phyloP scores from a whole-genome alignment of 2,797 vertebrate genomes.

The Squalus acanthias region DNA sequence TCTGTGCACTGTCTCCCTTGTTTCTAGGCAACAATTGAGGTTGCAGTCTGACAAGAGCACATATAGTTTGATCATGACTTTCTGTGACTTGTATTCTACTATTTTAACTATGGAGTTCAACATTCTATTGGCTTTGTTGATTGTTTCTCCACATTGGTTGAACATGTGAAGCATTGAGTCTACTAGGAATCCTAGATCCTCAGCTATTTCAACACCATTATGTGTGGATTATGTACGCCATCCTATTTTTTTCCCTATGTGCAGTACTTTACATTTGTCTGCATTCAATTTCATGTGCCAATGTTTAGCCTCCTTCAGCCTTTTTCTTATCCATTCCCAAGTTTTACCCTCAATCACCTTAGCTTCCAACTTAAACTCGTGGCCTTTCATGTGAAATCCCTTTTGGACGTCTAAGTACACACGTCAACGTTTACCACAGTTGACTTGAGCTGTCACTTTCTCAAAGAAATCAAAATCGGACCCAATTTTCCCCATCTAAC shows the following conservation, averaged over 20 bases:
- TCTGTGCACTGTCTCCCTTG: background rate
- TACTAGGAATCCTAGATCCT: background rate
- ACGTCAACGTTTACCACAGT: background rate
- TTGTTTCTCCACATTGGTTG: background rate
- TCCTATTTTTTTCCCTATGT: background rate
- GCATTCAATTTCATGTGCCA: background rate
- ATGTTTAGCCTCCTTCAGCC: background rate
- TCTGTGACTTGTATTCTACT: background rate
- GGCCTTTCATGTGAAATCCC: background rate
- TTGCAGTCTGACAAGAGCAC: background rate
- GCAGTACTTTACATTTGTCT: background rate
- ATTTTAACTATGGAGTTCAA: background rate
- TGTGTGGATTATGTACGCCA: background rate
- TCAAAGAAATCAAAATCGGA: background rate
- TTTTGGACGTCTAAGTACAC: background rate
- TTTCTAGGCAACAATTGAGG: background rate
- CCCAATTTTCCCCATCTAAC: background rate
- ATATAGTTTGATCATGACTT: background rate
- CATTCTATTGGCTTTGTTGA: background rate
- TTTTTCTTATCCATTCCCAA: background rate
- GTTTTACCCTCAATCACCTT: background rate
- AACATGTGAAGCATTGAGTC: background rate
- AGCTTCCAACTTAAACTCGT: background rate
- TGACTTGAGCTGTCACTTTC: background rate
- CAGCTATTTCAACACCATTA: background rate